Conservation (phyloP, 2,888 invertebrate genomes). For the Criorhina ranunculi region DNA sequence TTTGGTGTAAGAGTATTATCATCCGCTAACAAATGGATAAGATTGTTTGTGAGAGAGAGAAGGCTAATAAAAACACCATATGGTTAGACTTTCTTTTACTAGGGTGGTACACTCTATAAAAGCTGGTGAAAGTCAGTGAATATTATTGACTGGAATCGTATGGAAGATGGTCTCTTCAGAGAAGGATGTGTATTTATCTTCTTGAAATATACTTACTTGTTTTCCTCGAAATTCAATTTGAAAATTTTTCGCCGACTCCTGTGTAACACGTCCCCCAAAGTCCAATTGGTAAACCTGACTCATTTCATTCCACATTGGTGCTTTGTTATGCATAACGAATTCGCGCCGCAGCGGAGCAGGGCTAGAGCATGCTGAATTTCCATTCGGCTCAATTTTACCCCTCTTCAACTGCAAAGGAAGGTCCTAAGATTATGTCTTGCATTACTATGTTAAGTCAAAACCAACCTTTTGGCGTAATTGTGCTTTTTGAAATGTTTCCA, state of each 20-base stretch:
- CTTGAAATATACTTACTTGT: slow-evolving; percentile 88
- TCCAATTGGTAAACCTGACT: slow-evolving; percentile 99
- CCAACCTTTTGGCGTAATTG: slow-evolving; percentile 94
- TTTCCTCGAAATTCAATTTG: slow-evolving; percentile 98
- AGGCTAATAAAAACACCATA: no score
- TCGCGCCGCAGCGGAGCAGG: slow-evolving; percentile 88
- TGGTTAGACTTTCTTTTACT: no score
- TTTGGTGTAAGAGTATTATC: no score
- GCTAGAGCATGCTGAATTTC: slow-evolving; percentile 82
- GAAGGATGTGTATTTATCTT: no score
- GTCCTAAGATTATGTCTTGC: slow-evolving; percentile 31
- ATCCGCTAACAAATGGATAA: no score
- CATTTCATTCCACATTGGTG: slow-evolving; percentile 99
- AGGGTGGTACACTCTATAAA: no score
- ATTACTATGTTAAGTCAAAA: slow-evolving; percentile 5
- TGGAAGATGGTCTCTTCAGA: no score
- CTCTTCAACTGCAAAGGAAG: slow-evolving; percentile 88
- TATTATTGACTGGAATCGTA: no score
- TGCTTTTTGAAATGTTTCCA: slow-evolving; percentile 96
- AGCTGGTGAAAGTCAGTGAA: no score
- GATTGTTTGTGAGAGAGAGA: no score
- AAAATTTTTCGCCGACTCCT: slow-evolving; percentile 99
- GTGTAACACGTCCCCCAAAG: slow-evolving; percentile 99
- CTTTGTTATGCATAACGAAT: slow-evolving; percentile 98
- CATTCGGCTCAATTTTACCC: slow-evolving; percentile 87